Conservation (phyloP, 64 coral and sea anemone genomes). For the Porites lutea region DNA sequence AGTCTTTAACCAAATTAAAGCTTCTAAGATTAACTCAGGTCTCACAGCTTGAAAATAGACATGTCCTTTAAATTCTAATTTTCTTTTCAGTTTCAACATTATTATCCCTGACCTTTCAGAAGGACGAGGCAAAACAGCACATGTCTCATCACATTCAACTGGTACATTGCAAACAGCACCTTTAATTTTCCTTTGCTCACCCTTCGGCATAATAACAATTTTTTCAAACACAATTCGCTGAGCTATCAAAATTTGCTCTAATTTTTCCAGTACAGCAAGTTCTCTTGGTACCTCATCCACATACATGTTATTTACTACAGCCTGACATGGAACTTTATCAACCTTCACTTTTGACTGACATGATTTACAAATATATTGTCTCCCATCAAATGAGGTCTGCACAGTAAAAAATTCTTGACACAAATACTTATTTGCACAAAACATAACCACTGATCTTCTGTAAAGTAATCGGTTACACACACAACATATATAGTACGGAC, state of each 20-base stretch:
- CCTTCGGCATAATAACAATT: slow-evolving; percentile 1
- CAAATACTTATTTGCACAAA: too few species aligned
- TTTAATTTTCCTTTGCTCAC: slow-evolving; percentile 29
- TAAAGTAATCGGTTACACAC: not conserved
- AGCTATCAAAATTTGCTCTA: not conserved
- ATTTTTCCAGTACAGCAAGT: slow-evolving; percentile 59
- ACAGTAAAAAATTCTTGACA: slow-evolving; percentile 11
- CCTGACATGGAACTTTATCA: slow-evolving; percentile 65
- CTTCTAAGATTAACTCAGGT: slow-evolving; percentile 2
- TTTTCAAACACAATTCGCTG: not conserved
- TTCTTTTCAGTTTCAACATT: slow-evolving; percentile 70
- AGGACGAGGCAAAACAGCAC: slow-evolving; percentile 21
- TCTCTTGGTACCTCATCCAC: slow-evolving; percentile 67
- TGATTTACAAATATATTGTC: slow-evolving; percentile 74
- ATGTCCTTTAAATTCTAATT: slow-evolving; percentile 59
- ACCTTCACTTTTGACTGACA: not conserved
- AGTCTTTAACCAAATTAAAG: slow-evolving; percentile 15
- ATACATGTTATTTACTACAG: slow-evolving; percentile 55
- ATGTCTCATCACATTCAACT: slow-evolving; percentile 43
- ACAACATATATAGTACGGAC: not conserved
- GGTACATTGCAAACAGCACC: slow-evolving; percentile 14
- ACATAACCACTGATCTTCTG: not conserved
- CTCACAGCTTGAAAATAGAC: slow-evolving; percentile 37
- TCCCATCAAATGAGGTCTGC: slow-evolving; percentile 52
- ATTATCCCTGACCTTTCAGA: slow-evolving; percentile 47